Evolutionary conservation across 2,113 vertebrate species (phyloP), one percentile per base, ranked within the genome.

Genomic region (Psittacula cyanocephala): DNA sequence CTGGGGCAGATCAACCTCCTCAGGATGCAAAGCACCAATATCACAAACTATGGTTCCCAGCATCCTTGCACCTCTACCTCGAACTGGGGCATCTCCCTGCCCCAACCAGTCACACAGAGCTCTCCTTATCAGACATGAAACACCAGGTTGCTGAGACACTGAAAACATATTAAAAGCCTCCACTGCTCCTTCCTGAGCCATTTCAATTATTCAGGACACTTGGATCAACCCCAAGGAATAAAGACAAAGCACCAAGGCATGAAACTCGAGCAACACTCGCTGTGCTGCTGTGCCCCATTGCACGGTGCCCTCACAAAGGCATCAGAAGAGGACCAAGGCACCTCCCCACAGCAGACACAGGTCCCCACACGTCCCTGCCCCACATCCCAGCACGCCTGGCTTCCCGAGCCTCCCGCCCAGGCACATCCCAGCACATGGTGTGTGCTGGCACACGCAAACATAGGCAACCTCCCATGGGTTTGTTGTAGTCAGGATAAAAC

Each of bases 171-270:
- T 7, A 41, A 43, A 53, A 90, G 50, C 57, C 63, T 86, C 78
- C 65, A 7, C 84, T 31, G 4, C 91, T 91, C 71, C 65, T 43
- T n/a, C 62, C 65, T 8, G 4, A 64, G 37, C 39, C 14, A 69
- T 76, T 35, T 94, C 31, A 71, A 88, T 88, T 86, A 95, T 86
- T 93, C 65, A 95, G 81, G 64, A 84, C 88, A 87, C 93, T 94
- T 97, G 85, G 94, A 77, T 59, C 85, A 70, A 65, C 28, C n/a
- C 93, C 86, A 87, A 93, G 33, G 41, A 68, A 83, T 59, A 80
- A 92, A 95, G 18, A 95, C 80, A 95, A 96, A 94, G 74, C 93
- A 86, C 83, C 65, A 55, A 35, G 47, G 69, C 80, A 49, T 3
- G 65, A 86, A 91, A 80, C 55, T 72, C 8, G 33, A 95, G 72